Evolutionary conservation across 2,888 invertebrate genomes (phyloP).

Genomic region (Latrodectus hesperus): DNA sequence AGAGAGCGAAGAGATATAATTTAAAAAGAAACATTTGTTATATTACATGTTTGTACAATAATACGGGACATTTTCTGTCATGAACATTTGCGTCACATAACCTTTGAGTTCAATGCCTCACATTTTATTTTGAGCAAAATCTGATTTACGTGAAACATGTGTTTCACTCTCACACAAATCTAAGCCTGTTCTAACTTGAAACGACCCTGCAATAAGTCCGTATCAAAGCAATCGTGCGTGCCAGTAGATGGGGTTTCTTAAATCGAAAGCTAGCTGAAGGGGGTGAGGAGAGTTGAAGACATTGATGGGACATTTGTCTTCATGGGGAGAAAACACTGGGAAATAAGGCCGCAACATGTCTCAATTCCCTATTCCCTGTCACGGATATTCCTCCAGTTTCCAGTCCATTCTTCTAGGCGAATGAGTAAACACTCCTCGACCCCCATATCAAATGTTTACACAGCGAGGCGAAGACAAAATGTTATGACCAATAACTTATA

Average conservation of each 20-base stretch:
- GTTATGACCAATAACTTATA: slow-evolving; percentile 24
- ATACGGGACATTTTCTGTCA: too few species aligned
- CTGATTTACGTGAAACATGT: too few species aligned
- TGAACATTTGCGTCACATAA: too few species aligned
- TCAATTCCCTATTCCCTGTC: slow-evolving; percentile 2
- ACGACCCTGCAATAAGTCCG: background rate
- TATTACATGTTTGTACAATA: too few species aligned
- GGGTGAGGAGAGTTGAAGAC: too few species aligned
- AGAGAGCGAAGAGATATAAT: too few species aligned
- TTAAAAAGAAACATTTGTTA: too few species aligned
- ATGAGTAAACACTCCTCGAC: slow-evolving; percentile 8
- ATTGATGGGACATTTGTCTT: background rate
- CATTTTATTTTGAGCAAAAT: too few species aligned
- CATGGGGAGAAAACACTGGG: background rate
- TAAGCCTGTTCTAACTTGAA: too few species aligned
- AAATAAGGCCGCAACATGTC: background rate
- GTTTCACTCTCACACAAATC: too few species aligned
- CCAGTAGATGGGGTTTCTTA: background rate
- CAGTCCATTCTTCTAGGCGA: background rate
- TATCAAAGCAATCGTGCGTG: background rate
- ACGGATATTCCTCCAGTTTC: background rate
- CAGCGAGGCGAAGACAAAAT: slow-evolving; percentile 1
- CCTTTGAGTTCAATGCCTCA: too few species aligned
- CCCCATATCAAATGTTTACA: slow-evolving; percentile 1
- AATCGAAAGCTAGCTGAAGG: background rate